Conservation (phyloP, 2,113 vertebrate genomes). For the Antigone vipio region DNA sequence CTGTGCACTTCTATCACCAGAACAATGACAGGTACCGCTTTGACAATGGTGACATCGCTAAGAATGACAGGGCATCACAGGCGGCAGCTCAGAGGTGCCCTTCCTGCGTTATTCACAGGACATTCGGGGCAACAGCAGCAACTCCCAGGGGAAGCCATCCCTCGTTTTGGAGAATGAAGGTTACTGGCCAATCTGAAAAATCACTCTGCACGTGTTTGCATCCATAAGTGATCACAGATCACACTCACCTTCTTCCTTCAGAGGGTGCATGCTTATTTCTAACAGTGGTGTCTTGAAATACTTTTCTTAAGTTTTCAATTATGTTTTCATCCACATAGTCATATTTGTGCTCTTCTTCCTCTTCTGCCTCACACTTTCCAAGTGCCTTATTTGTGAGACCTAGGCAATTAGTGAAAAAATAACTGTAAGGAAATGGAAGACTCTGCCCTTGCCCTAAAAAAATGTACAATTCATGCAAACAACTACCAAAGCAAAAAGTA, state of each 20-base stretch:
- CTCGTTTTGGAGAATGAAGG: not conserved
- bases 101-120: not conserved
- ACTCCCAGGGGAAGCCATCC: not conserved
- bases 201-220: not conserved
- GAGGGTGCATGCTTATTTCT: not conserved
- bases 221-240: not conserved
- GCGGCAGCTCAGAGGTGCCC: not conserved
- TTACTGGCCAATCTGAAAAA: not conserved
- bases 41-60: not conserved
- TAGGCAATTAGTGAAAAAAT: conserved; percentile 8
- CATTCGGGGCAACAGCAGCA: fast-evolving
- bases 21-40: fast-evolving
- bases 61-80: not conserved
- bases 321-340: conserved; percentile 56
- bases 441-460: not conserved
- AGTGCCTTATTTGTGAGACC: not conserved
- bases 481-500: not conserved
- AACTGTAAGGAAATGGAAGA: not conserved
- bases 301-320: conserved; percentile 56
- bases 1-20: not conserved
- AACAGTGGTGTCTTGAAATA: not conserved
- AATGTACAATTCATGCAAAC: not conserved
- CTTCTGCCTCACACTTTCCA: not conserved
- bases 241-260: not conserved
- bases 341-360: conserved; percentile 24